Base-by-base conservation (phyloP, 2,888 invertebrate genomes). In the Drosophila monieri region DNA sequence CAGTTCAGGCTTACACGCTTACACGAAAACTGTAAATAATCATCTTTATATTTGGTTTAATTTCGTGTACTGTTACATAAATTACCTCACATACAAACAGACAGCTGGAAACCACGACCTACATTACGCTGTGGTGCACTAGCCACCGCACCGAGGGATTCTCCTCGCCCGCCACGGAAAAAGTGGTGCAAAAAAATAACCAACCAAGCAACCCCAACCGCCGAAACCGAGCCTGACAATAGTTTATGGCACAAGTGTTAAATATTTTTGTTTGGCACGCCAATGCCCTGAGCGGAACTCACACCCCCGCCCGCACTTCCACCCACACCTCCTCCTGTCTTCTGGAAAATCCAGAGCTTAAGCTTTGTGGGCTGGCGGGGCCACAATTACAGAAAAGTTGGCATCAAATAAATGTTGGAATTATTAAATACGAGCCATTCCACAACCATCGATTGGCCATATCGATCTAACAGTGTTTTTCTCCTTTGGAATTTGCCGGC, bases 181-280 rank as follows among this genome's bases (percentile, higher is more conserved):
- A 27, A 3, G 27, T 21, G 18, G 6, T 8, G 21, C 59, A 25
- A 35, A 35, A 35, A 35, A 35, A 60, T 23, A 10, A 21, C 6
- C 44, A 39, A 49, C 39, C 60, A 47, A 25, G 12, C 12, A 23
- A 25, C 46, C 47, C 46, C 14, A 25, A 37, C 48, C 54, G 14
- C 46, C 32, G 41, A 52, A 52, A 57, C 65, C 68, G 55, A 43
- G 65, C 44, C 86, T 73, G 88, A 78, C 85, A 85, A 81, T 87
- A 76, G 81, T 83, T 83, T 83, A 87, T 87, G 78, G 81, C 79
- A 68, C 77, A 76, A 83, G 81, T 83, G 81, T 83, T 83, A 83
- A 83, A 87, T 87, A 83, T 87, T 85, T 83, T 85, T 74, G 81
- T 73, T 83, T 83, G 81, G 81, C 81, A 83, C 81, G 81, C 81